A percentile compares a stretch with the other conserved stretches of the same genome.
phyloP scores from a whole-genome alignment of 2,113 vertebrate species.

The Hippolais icterina region DNA sequence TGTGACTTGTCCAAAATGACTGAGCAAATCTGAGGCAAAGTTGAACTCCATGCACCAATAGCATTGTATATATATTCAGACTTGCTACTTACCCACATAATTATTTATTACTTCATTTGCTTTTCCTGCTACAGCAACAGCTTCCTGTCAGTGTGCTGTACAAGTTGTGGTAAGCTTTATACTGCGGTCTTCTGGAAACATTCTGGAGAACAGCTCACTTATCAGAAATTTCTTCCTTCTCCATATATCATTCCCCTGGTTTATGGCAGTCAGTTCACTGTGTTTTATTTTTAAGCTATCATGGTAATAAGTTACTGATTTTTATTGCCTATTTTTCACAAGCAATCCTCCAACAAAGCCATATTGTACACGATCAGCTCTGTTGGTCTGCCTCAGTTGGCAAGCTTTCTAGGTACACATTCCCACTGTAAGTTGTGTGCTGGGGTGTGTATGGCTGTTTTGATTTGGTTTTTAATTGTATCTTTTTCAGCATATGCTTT shows the following conservation, averaged over 20 bases:
- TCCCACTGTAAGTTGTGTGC: not conserved
- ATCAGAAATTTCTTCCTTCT: not conserved
- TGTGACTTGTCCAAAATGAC: not conserved
- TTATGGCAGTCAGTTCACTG: not conserved
- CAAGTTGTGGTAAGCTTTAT: not conserved
- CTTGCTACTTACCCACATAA: not conserved
- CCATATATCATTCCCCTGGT: not conserved
- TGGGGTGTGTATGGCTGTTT: not conserved
- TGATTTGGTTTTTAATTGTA: not conserved
- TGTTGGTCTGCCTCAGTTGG: not conserved
- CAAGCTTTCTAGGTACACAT: not conserved
- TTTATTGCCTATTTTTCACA: constrained; percentile 25
- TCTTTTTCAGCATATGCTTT: not conserved
- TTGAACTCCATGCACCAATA: not conserved
- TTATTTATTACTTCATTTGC: not conserved
- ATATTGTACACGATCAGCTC: not conserved
- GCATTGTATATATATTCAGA: not conserved
- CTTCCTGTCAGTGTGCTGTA: not conserved
- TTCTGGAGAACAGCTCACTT: not conserved
- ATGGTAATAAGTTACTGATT: constrained; percentile 33
- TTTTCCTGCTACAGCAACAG: not conserved
- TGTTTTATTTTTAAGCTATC: constrained; percentile 29
- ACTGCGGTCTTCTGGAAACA: not conserved
- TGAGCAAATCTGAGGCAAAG: not conserved
- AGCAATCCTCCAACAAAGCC: not conserved